Conservation (phyloP, 92 coral and sea anemone species). For the Isaurus tuberculatus region DNA sequence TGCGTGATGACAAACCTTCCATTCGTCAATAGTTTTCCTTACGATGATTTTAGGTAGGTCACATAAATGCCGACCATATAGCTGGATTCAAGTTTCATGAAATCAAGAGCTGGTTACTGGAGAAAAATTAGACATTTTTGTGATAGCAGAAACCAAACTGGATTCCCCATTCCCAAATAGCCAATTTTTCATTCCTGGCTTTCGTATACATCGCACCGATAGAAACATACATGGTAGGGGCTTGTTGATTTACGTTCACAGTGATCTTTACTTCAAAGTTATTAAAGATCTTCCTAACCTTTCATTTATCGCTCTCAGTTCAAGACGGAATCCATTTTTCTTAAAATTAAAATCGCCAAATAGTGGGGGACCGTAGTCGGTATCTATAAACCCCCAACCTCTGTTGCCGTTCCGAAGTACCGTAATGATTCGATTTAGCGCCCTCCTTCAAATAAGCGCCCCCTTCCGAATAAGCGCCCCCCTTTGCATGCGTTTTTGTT, state of each 20-base stretch:
- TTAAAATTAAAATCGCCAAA: slow-evolving; percentile 39
- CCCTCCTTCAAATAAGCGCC: too few species aligned
- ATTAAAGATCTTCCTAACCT: background rate
- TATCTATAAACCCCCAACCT: slow-evolving; percentile 51
- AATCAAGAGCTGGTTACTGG: slow-evolving; percentile 11
- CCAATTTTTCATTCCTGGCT: slow-evolving; percentile 48
- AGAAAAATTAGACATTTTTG: slow-evolving; percentile 34
- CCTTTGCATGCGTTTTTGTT: too few species aligned
- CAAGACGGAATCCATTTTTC: slow-evolving; percentile 6
- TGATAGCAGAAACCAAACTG: slow-evolving; percentile 55
- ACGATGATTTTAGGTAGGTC: slow-evolving; percentile 30
- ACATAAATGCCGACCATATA: slow-evolving; percentile 43
- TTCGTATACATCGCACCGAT: slow-evolving; percentile 31
- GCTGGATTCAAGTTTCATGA: slow-evolving; percentile 46
- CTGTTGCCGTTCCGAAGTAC: background rate
- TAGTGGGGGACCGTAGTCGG: slow-evolving; percentile 33
- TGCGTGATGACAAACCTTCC: background rate
- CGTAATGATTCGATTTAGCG: too few species aligned
- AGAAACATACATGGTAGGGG: slow-evolving; percentile 57
- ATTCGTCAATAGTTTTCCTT: background rate
- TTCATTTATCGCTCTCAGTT: background rate
- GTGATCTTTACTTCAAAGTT: slow-evolving; percentile 25
- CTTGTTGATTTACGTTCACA: slow-evolving; percentile 23
- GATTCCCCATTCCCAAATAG: slow-evolving; percentile 14
- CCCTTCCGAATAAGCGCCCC: too few species aligned